Conservation (phyloP, 2,888 invertebrate genomes). For the Lysandra bellargus region DNA sequence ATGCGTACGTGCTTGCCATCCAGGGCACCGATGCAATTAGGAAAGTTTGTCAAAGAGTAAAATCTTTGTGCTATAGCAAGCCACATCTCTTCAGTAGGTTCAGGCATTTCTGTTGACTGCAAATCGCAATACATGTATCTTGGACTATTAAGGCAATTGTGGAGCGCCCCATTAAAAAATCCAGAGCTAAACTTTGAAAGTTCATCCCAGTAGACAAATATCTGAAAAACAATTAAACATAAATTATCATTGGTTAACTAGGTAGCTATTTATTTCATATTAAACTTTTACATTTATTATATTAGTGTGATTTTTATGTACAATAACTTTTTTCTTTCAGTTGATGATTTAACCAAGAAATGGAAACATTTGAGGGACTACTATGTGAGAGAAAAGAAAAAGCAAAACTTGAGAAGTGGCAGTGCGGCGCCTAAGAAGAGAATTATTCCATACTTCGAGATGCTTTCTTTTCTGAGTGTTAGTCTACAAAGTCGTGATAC, state of each 20-base stretch:
- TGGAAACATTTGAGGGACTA: conserved; percentile 34
- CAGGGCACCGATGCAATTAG: conserved; percentile 30
- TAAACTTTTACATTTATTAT: conserved; percentile 7
- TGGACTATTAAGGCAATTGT: conserved; percentile 15
- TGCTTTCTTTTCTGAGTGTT: background rate
- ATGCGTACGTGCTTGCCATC: conserved; percentile 22
- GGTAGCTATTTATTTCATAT: background rate
- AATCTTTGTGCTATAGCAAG: conserved; percentile 22
- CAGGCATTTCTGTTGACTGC: conserved; percentile 30
- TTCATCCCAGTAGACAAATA: conserved; percentile 31
- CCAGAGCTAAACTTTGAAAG: conserved; percentile 21
- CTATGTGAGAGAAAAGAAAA: conserved; percentile 28
- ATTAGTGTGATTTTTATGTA: conserved; percentile 7
- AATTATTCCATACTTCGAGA: conserved; percentile 11
- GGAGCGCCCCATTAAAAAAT: conserved; percentile 26
- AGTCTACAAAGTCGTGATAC: conserved; percentile 1
- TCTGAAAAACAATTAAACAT: conserved; percentile 29
- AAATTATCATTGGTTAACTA: conserved; percentile 7
- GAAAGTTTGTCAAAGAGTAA: conserved; percentile 26
- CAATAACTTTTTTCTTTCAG: conserved; percentile 2
- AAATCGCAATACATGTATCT: conserved; percentile 22
- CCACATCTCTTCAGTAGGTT: conserved; percentile 19
- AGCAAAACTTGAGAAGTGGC: conserved; percentile 23
- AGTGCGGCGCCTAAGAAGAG: conserved; percentile 25
- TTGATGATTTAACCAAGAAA: conserved; percentile 29